Evolutionary conservation across 2,113 vertebrate species (phyloP).

Genomic region (Procapra przewalskii): DNA sequence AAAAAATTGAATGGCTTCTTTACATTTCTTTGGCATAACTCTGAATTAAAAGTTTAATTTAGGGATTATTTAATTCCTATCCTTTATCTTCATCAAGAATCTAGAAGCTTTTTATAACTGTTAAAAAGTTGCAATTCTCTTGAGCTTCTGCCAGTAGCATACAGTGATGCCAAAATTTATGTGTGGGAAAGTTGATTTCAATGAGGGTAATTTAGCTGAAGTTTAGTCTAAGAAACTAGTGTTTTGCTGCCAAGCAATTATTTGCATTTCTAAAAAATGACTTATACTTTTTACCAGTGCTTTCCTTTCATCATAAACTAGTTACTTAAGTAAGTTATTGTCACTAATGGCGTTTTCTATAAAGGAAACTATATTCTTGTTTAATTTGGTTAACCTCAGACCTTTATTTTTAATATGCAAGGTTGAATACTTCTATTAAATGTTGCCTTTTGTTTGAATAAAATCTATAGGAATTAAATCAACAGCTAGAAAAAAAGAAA

Average conservation of each 20-base stretch:
- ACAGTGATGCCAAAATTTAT: constrained; percentile 57
- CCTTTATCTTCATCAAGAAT: constrained; percentile 47
- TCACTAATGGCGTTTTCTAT: constrained; percentile 23
- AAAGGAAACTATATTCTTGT: constrained; percentile 39
- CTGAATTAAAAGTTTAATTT: constrained; percentile 54
- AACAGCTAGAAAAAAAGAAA: constrained; percentile 81
- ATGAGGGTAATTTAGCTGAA: constrained; percentile 51
- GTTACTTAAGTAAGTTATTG: constrained; percentile 45
- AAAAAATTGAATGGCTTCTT: constrained; percentile 33
- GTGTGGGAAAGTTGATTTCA: constrained; percentile 69
- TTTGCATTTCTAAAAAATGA: constrained; percentile 62
- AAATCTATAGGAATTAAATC: constrained; percentile 79
- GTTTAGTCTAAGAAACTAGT: constrained; percentile 66
- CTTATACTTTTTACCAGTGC: constrained; percentile 43
- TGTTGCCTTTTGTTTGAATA: constrained; percentile 59
- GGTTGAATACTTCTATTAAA: constrained; percentile 1
- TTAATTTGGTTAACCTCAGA: constrained; percentile 34
- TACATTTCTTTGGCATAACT: constrained; percentile 39
- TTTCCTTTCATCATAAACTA: constrained; percentile 38
- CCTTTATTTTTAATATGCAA: neutral
- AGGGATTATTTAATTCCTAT: constrained; percentile 54
- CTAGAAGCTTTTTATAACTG: constrained; percentile 44
- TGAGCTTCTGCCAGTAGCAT: constrained; percentile 54
- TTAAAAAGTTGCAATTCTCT: constrained; percentile 48
- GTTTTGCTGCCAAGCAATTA: constrained; percentile 62